Evolutionary conservation across 2,113 vertebrate genomes (phyloP), one percentile per base, ranked within the genome.

Genomic region (Bettongia penicillata): DNA sequence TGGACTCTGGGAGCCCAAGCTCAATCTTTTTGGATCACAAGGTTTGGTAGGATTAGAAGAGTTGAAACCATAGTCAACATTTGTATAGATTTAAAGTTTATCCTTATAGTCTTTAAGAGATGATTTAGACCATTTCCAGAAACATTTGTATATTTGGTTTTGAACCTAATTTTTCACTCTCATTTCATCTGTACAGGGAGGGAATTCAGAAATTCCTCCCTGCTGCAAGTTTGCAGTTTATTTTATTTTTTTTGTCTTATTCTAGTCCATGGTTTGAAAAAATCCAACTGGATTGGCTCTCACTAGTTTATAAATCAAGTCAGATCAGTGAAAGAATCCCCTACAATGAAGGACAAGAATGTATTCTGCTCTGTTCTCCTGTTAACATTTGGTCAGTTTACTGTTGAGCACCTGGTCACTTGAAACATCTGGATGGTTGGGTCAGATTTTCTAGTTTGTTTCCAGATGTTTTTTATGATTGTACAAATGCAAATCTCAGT

Each of bases 381-480:
- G 57, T 90, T 91, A 5, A 51, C 53, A 90, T 96, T 49, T 97
- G 97, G 91, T 94, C 51, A 96, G 90, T 93, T 61, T 94, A n/a
- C 96, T 95, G 95, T 51, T 22, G 89, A 96, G 92, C 95, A 97
- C 91, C 96, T 98, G 97, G 91, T 92, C 47, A 92, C 96, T 97
- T 31, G 94, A 96, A 97, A 97, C 96, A 97, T 95, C 97, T 98
- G 97, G 93, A 93, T 97, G 95, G 68, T 96, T 94, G 91, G 93
- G 93, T 89, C 90, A 53, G 23, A 90, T 92, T 93, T 84, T 31
- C n/a, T 11, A n/a, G 91, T 97, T 97, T 92, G 93, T 84, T 95
- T 52, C 47, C 95, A 97, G 97, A 97, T 97, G 89, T 26, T 84
- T 97, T 97, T 97, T 43, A 91, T 97, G 55, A 77, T 50, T 51